Evolutionary conservation across 2,888 invertebrate species (phyloP), one percentile per base, ranked within the genome.

Genomic region (Himalopsyche tibetana): DNA sequence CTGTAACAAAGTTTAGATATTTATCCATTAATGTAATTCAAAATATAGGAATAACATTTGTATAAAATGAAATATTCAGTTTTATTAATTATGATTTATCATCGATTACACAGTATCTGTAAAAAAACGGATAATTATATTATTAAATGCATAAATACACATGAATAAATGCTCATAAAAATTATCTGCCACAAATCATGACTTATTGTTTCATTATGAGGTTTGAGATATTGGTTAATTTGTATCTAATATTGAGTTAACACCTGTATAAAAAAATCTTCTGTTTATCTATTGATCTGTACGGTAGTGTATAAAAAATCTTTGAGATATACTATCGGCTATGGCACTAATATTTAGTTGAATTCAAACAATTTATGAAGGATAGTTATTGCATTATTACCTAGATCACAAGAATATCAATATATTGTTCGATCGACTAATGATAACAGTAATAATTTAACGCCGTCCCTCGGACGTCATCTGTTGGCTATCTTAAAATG

Each of bases 251-350:
- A 84, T 86, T 45, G 55, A 83, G 74, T 85, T 86, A 86, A 88
- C 85, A 86, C 88, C 85, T 88, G 89, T 89, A 89, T 88, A 89
- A 88, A 88, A 87, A 84, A 87, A 89, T 88, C 87, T 86, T 89
- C 86, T 87, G 55, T 85, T 86, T 88, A 86, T 82, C 85, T 87
- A 84, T 87, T 84, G 83, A 87, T 80, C 85, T 87, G 83, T 86
- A 86, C 85, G 87, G 88, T 88, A 82, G 82, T 88, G 88, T 88
- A 88, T 88, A 88, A 88, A 87, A 85, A 87, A 80, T 87, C 82
- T 88, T 55, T 84, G 83, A 85, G 82, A 83, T 85, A 74, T 85
- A 88, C 28, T 55, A 85, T 88, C n/a, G 36, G 80, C 88, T 88
- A 88, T 88, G 88, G 88, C 88, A 88, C 88, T 88, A 87, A 69